Base-by-base conservation (phyloP, 1,140 invertebrate genomes). In the Pseudomyrmex concolor region DNA sequence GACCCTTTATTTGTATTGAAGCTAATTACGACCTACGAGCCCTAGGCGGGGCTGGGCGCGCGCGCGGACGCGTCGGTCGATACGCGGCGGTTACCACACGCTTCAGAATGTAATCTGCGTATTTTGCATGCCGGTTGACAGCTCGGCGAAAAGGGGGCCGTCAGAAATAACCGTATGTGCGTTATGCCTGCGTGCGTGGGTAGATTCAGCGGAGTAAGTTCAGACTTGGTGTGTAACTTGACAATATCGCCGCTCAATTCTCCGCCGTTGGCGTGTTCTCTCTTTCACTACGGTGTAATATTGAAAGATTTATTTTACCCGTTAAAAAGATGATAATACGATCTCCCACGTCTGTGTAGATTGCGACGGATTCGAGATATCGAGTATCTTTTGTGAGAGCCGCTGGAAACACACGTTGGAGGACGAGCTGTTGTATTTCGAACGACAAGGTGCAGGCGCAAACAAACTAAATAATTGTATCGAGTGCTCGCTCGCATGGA, bases 21-120 rank as follows among this genome's bases (percentile, higher is more conserved):
- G 51, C 51, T 83, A 83, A 83, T 83, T 83, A 83, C 34, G 71
- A 19, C 51, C 63, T 78, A 67, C 74, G 63, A 78, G 74, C 19
- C 19, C 64, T 70, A 70, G 72, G 60, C 80, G 59, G 51, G 62
- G 43, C 57, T 76, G 34, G 59, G 19, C 43, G 34, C 5, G 34
- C 34, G 34, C 34, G 34, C 34, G 34, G 78, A 74, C 57, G 25
- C 67, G 60, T 82, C 70, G 57, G 50, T 82, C 78, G 57, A 74
- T 82, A 63, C 70, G 57, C 48, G 7, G 51, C 45, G 63, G 70
- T 72, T 74, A 73, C 45, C 76, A 43, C 76, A 43, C 55, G 50
- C 70, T 74, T 70, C 43, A 78, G 43, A 70, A 77, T 77, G 63
- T 67, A 77, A 78, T 59, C 66, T 70, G 43, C 54, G 66, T 70